phyloP scores from a whole-genome alignment of 2,797 vertebrate species.

The Epinephelus awoara region DNA sequence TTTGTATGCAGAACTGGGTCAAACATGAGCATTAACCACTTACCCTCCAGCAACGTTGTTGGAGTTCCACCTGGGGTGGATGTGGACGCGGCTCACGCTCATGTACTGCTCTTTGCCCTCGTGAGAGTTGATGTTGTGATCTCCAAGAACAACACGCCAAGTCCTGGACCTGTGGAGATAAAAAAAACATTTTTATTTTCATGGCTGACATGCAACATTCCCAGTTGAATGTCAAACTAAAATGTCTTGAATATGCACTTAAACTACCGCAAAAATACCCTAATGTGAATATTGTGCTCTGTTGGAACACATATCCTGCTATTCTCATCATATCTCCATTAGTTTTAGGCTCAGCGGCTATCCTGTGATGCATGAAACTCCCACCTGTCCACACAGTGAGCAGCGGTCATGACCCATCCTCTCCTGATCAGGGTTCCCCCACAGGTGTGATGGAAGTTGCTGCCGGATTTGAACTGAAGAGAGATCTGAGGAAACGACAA shows the following conservation, averaged over 20 bases:
- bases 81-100: slow-evolving; percentile 81
- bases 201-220: not conserved
- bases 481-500: slow-evolving; percentile 85
- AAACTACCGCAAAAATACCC: not conserved
- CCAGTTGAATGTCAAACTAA: not conserved
- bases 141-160: slow-evolving; percentile 91
- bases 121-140: slow-evolving; percentile 85
- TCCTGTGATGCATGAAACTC: slow-evolving; percentile 26
- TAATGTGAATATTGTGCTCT: not conserved
- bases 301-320: not conserved
- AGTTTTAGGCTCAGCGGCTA: slow-evolving; percentile 6
- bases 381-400: slow-evolving; percentile 91
- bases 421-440: slow-evolving; percentile 89
- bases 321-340: not conserved
- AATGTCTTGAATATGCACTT: too few relatives aligned
- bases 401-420: slow-evolving; percentile 92
- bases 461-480: slow-evolving; percentile 86
- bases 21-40: slow-evolving; percentile 20
- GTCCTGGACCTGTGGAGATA: slow-evolving; percentile 68
- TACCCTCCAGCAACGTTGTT: slow-evolving; percentile 86
- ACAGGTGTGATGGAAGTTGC: slow-evolving; percentile 89
- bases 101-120: slow-evolving; percentile 89
- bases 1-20: slow-evolving; percentile 2
- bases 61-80: slow-evolving; percentile 88
- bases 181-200: not conserved